A percentile compares a stretch with the other conserved stretches of the same genome.
Evolutionary conservation across 2,888 invertebrate genomes (phyloP).

Genomic region (Tholera decimalis): DNA sequence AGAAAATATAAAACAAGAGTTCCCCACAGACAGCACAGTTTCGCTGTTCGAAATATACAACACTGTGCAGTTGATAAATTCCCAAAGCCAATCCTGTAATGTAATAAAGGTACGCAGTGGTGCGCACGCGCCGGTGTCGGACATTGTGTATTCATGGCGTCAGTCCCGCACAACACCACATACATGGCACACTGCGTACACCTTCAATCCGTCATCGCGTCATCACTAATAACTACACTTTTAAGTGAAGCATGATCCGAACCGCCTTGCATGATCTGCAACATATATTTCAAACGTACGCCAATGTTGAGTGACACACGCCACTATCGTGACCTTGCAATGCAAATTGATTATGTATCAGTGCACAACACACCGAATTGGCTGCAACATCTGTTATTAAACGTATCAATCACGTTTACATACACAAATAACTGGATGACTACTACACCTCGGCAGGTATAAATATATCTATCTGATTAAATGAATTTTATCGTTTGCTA

Average conservation of each 20-base stretch:
- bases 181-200: constrained; percentile 3
- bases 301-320: constrained; percentile 6
- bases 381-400: constrained; percentile 26
- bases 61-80: constrained; percentile 9
- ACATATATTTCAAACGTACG: background rate
- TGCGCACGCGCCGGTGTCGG: constrained; percentile 3
- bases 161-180: too few species aligned
- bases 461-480: constrained; percentile 33
- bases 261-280: background rate
- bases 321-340: constrained; percentile 4
- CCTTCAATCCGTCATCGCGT: constrained; percentile 17
- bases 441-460: constrained; percentile 11
- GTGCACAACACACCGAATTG: background rate
- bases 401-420: constrained; percentile 18
- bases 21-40: too few species aligned
- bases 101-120: constrained; percentile 24
- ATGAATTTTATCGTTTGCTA: constrained; percentile 34
- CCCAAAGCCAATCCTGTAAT: constrained; percentile 5
- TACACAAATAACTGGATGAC: constrained; percentile 29
- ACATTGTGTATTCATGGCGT: constrained; percentile 31
- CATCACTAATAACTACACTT: constrained; percentile 5
- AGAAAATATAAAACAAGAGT: background rate
- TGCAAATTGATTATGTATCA: constrained; percentile 9
- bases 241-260: constrained; percentile 2
- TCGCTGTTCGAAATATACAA: background rate